phyloP scores from a whole-genome alignment of 1,140 invertebrate genomes.

The Yoshiicerus persimilis region DNA sequence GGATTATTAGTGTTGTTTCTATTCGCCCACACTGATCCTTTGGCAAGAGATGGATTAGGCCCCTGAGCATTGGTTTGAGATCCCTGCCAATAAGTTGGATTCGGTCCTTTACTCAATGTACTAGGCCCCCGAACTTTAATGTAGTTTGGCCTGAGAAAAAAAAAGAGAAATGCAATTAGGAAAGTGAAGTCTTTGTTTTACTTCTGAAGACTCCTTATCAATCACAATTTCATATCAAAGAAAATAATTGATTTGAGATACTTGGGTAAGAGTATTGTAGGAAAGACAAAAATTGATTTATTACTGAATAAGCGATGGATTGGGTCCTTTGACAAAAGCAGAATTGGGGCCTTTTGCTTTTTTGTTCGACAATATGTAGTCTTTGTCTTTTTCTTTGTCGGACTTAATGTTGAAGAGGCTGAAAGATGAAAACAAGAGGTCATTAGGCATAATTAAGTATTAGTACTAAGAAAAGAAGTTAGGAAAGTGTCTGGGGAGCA shows the following conservation, averaged over 20 bases:
- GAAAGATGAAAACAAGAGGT: neutral
- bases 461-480: neutral
- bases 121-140: constrained; percentile 30
- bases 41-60: constrained; percentile 43
- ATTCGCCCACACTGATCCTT: constrained; percentile 36
- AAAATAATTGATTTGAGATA: too few species aligned
- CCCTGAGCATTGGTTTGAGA: constrained; percentile 36
- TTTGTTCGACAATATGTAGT: constrained; percentile 10
- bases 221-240: too few species aligned
- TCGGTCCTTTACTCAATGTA: constrained; percentile 33
- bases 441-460: too few species aligned
- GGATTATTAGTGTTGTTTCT: neutral
- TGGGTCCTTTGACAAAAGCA: constrained; percentile 40
- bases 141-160: constrained; percentile 30
- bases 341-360: constrained; percentile 41
- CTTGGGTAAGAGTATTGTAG: too few species aligned
- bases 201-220: too few species aligned
- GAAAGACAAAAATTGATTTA: neutral
- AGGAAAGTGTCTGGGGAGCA: too few species aligned
- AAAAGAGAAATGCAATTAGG: neutral
- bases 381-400: constrained; percentile 35
- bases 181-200: neutral
- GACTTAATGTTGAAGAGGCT: constrained; percentile 42
- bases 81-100: constrained; percentile 23
- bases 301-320: constrained; percentile 40